Conservation (phyloP, 1,140 invertebrate genomes). For the Neuroterus valhalla region DNA sequence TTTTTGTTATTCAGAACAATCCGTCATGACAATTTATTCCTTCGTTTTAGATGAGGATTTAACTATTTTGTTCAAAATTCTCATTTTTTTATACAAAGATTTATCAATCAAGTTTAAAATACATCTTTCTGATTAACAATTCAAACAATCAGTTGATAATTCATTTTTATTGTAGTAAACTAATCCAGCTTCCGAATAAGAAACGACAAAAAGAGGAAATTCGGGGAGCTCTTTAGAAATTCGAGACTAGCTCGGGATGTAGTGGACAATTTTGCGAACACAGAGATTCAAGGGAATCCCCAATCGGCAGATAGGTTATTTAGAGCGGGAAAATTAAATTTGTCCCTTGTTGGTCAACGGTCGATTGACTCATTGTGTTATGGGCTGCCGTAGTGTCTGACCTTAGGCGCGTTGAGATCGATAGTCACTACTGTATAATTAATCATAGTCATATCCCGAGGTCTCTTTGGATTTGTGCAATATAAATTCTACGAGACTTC, state of each 20-base stretch:
- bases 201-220: too few relatives aligned
- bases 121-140: too few relatives aligned
- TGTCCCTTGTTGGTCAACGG: constrained; percentile 40
- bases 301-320: constrained; percentile 42
- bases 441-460: constrained; percentile 64
- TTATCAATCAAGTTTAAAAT: too few relatives aligned
- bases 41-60: too few relatives aligned
- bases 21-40: too few relatives aligned
- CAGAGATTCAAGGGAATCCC: background rate
- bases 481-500: constrained; percentile 3
- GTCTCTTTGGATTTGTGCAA: constrained; percentile 35
- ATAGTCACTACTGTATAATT: constrained; percentile 69
- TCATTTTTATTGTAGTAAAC: too few relatives aligned
- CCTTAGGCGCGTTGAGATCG: constrained; percentile 66
- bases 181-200: too few relatives aligned
- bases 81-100: too few relatives aligned
- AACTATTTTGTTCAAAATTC: too few relatives aligned
- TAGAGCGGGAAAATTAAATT: constrained; percentile 59
- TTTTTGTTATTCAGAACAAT: too few relatives aligned
- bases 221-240: background rate
- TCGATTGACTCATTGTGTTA: constrained; percentile 36
- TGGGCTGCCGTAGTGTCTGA: constrained; percentile 62
- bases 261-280: background rate
- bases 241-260: background rate
- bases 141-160: too few relatives aligned